Conservation (phyloP, 2,113 vertebrate species). For the Vulpes lagopus region DNA sequence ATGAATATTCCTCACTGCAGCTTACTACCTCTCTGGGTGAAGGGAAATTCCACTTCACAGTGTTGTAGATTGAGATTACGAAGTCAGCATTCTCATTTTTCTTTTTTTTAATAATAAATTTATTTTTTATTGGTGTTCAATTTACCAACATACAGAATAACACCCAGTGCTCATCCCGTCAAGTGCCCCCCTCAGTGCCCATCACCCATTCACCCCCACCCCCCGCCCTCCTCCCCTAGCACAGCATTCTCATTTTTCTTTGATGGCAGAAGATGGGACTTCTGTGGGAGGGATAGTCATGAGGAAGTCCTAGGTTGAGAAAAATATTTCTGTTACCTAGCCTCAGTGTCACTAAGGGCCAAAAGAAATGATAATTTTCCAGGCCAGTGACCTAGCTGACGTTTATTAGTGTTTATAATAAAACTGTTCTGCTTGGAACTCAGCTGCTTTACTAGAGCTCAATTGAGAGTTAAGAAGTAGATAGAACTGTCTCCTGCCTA, state of each 20-base stretch:
- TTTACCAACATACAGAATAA: too few species aligned
- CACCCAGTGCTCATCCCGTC: too few species aligned
- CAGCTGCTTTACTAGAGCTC: neutral
- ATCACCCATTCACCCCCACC: too few species aligned
- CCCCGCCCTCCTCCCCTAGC: too few species aligned
- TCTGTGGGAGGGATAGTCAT: neutral
- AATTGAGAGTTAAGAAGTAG: neutral
- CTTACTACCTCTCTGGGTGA: neutral
- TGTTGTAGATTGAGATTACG: neutral
- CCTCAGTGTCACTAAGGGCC: neutral
- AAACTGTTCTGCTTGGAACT: neutral
- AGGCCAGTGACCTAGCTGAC: neutral
- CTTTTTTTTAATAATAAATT: neutral
- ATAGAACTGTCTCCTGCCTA: neutral
- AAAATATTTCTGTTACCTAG: neutral
- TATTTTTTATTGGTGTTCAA: too few species aligned
- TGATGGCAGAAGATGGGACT: neutral
- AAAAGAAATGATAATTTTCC: neutral
- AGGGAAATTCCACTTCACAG: neutral
- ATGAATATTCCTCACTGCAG: neutral
- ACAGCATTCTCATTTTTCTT: neutral
- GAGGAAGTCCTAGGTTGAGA: neutral
- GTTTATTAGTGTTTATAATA: neutral
- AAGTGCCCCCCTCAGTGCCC: too few species aligned
- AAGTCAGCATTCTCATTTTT: neutral